A percentile compares a stretch with the other conserved stretches of the same genome.
Conservation (phyloP, 2,888 invertebrate genomes). For the Papilio demoleus region DNA sequence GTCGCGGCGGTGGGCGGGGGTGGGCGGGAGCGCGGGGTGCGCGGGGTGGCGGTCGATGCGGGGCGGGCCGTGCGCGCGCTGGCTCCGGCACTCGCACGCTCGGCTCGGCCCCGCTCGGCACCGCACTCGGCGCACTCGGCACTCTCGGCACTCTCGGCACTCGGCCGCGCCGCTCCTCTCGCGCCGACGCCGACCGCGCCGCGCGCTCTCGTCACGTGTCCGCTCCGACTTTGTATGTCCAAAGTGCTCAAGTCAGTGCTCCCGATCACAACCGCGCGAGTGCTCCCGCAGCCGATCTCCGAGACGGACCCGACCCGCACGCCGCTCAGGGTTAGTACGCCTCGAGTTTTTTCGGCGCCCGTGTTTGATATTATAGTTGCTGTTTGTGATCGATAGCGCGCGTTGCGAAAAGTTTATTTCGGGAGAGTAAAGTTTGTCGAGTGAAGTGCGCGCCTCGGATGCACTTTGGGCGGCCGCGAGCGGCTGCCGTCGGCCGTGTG, state of each 20-base stretch:
- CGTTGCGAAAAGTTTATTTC: slow-evolving; percentile 74
- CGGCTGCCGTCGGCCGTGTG: slow-evolving; percentile 74
- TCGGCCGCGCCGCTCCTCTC: slow-evolving; percentile 75
- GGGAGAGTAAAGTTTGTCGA: slow-evolving; percentile 74
- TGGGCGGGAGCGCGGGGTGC: slow-evolving; percentile 48
- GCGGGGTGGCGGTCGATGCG: slow-evolving; percentile 74
- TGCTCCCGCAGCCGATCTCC: slow-evolving; percentile 77
- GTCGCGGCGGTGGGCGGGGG: slow-evolving; percentile 66
- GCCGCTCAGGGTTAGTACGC: slow-evolving; percentile 79
- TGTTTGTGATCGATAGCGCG: slow-evolving; percentile 64
- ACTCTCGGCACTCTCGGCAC: slow-evolving; percentile 59
- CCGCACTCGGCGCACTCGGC: slow-evolving; percentile 68
- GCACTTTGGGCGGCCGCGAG: slow-evolving; percentile 77
- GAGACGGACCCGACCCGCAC: slow-evolving; percentile 78
- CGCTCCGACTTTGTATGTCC: slow-evolving; percentile 76
- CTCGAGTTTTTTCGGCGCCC: slow-evolving; percentile 51
- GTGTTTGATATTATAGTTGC: slow-evolving; percentile 54
- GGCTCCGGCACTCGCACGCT: slow-evolving; percentile 65
- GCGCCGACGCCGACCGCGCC: slow-evolving; percentile 77
- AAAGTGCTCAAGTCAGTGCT: slow-evolving; percentile 82
- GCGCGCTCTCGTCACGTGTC: slow-evolving; percentile 70
- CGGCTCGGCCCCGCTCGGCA: slow-evolving; percentile 36
- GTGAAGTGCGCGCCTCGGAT: slow-evolving; percentile 77
- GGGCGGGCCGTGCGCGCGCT: slow-evolving; percentile 68
- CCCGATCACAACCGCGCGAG: slow-evolving; percentile 78